Evolutionary conservation across 2,888 invertebrate species (phyloP), one percentile per base, ranked within the genome.

Genomic region (Pyrochroa serraticornis): DNA sequence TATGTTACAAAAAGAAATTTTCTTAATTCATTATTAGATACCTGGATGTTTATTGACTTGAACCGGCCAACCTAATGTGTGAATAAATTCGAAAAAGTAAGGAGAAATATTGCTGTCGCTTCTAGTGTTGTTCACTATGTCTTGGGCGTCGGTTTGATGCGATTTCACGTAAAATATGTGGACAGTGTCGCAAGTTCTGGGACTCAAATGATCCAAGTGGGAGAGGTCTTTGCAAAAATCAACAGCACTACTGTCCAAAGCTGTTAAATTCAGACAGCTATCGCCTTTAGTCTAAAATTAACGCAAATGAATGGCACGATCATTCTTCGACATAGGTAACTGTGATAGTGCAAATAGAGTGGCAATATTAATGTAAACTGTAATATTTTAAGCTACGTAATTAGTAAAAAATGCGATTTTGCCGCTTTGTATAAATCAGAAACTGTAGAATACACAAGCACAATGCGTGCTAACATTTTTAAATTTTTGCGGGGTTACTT

Each of bases 151-250:
- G 45, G 86, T 86, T 79, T 96, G 96, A 0, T 93, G 95, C 8
- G 92, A 87, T 77, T 91, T 90, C 1, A 94, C 95, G 75, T 96
- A 97, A 82, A 97, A 95, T 66, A 97, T 86, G 78, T 97, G 95
- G 62, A 93, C 94, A 0, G 97, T 97, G 74, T 96, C 93, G 71
- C 90, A 89, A 1, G 92, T 92, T 62, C 97, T 85, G 34, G 92
- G 87, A 69, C 95, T 93, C 73, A 94, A 87, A 65, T 88, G 88
- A 80, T 98, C 98, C 56, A 97, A 81, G 22, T 84, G 82, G 63
- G 91, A 89, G 59, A 99, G 82, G 72, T 96, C 96, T 6, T 83
- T 78, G 35, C 86, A 84, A 77, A 97, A 94, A 39, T 91, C 91
- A 0, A 85, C 75, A 44, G 83, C 81, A 1, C 83, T 81, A 37